Conservation (phyloP, 1,140 invertebrate genomes). For the Oscheius sp. region DNA sequence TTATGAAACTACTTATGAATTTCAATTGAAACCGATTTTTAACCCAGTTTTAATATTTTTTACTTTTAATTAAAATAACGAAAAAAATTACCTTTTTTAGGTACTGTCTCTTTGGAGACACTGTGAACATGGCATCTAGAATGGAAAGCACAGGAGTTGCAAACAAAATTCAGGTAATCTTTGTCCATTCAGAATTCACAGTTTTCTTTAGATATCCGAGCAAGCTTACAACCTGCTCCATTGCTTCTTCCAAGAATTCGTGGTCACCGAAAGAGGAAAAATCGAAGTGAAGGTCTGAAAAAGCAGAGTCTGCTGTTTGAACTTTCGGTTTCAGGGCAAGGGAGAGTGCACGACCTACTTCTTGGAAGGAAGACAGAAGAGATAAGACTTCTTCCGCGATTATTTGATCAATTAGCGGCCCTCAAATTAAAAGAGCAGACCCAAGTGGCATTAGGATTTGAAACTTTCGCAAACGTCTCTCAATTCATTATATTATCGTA, state of each 20-base stretch:
- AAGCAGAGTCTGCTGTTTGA: neutral
- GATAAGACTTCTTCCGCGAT: neutral
- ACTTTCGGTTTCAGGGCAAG: slow-evolving; percentile 50
- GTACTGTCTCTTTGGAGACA: slow-evolving; percentile 54
- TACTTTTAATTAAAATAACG: neutral
- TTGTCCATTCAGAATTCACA: neutral
- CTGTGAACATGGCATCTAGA: slow-evolving; percentile 57
- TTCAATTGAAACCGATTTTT: too few species aligned
- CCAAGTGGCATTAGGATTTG: too few species aligned
- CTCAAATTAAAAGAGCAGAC: too few species aligned
- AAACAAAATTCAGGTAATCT: slow-evolving; percentile 57
- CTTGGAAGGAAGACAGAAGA: slow-evolving; percentile 54
- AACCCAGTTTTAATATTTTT: neutral
- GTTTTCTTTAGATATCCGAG: slow-evolving; percentile 55
- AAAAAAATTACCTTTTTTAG: neutral
- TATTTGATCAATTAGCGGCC: neutral
- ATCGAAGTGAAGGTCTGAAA: slow-evolving; percentile 52
- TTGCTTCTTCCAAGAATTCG: slow-evolving; percentile 58
- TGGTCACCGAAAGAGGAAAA: slow-evolving; percentile 51
- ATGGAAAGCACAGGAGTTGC: slow-evolving; percentile 60
- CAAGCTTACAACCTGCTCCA: slow-evolving; percentile 52
- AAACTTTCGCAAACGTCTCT: too few species aligned
- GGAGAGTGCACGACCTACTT: slow-evolving; percentile 54
- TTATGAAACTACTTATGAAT: too few species aligned
- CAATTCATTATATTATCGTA: too few species aligned